These are phyloP conservation scores for Margaritifera margaritifera DNA, from an alignment of 2,888 invertebrate genomes.

Conservation along the genomic window DNA sequence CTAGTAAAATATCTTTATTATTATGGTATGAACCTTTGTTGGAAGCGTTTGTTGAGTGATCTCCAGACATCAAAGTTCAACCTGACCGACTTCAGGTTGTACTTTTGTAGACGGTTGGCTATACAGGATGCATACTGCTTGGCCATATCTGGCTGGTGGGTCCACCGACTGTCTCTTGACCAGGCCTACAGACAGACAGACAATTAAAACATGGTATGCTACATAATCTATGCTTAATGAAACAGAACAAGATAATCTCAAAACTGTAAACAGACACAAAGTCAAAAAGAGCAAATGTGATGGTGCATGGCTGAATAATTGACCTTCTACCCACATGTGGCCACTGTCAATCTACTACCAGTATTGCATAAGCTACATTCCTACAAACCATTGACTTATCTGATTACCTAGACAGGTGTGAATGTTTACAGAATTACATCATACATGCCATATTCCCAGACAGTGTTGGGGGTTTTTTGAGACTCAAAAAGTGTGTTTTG, in stretches of 20 bases:
- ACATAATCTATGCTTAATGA: neutral
- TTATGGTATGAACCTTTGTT: conserved; percentile 78
- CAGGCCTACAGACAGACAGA: conserved; percentile 28
- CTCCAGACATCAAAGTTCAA: conserved; percentile 92
- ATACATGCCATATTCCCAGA: too few relatives aligned
- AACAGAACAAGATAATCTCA: neutral
- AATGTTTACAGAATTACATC: too few relatives aligned
- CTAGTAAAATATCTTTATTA: too few relatives aligned
- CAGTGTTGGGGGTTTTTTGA: too few relatives aligned
- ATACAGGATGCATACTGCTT: conserved; percentile 89
- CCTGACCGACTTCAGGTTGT: conserved; percentile 78
- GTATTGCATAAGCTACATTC: too few relatives aligned
- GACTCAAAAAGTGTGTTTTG: too few relatives aligned
- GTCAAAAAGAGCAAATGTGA: neutral
- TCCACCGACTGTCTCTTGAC: conserved; percentile 73
- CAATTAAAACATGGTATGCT: too few relatives aligned
- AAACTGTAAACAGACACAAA: neutral
- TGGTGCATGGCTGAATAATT: too few relatives aligned
- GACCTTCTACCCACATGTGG: too few relatives aligned
- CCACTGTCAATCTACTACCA: too few relatives aligned
- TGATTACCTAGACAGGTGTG: too few relatives aligned
- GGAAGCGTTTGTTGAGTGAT: conserved; percentile 90
- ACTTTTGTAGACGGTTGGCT: conserved; percentile 74
- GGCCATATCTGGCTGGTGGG: conserved; percentile 89
- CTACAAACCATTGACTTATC: too few relatives aligned